Conservation (phyloP, 2,113 vertebrate genomes). For the Xiphophorus maculatus region DNA sequence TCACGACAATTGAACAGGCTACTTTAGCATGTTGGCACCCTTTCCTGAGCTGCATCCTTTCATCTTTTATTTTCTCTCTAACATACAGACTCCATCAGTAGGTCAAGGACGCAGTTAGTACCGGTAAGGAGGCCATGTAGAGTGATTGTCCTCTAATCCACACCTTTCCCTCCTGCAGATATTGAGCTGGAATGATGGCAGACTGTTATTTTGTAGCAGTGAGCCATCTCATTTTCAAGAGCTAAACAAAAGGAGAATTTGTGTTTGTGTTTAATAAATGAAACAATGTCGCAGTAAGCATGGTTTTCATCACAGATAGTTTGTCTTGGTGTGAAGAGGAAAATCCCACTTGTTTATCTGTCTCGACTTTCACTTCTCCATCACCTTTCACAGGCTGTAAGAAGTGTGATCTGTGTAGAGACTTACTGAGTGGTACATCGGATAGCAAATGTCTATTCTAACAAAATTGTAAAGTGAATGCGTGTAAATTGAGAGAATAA, state of each 20-base stretch:
- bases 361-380: neutral
- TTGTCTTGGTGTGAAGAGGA: neutral
- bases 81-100: conserved; percentile 44
- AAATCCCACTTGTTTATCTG: conserved; percentile 9
- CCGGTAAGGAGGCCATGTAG: conserved; percentile 55
- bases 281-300: conserved; percentile 43
- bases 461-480: conserved; percentile 1
- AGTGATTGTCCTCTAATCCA: conserved; percentile 42
- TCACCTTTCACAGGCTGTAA: conserved; percentile 4
- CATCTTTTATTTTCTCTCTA: conserved; percentile 12
- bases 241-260: conserved; percentile 9
- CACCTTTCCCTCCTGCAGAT: conserved; percentile 7
- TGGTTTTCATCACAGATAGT: neutral
- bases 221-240: conserved; percentile 25
- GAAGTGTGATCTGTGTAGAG: neutral
- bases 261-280: conserved; percentile 18
- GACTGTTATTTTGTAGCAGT: conserved; percentile 20
- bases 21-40: neutral
- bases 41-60: conserved; percentile 6
- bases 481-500: no score
- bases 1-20: neutral
- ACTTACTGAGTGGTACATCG: conserved; percentile 8
- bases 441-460: conserved; percentile 7
- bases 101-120: conserved; percentile 63
- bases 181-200: conserved; percentile 6